These are phyloP conservation scores for Piscicola geometra DNA, from an alignment of 2,888 invertebrate species.

Conservation along the genomic window DNA sequence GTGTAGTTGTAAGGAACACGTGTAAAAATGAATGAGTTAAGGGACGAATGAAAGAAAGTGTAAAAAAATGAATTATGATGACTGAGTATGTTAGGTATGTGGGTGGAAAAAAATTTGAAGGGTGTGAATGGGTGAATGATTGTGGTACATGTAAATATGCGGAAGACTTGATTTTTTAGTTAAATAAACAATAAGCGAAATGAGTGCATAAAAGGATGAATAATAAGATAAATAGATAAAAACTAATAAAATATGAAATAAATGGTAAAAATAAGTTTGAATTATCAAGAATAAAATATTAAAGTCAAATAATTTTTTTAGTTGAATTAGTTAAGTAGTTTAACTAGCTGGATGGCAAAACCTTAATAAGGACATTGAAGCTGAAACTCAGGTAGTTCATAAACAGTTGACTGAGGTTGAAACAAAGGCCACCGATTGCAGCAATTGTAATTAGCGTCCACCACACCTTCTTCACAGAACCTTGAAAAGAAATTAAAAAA, in stretches of 20 bases:
- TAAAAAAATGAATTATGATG: not conserved
- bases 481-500: no score
- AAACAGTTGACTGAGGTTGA: not conserved
- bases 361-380: slow-evolving; percentile 7
- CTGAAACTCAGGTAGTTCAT: not conserved
- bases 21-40: slow-evolving; percentile 1
- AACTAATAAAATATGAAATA: no score
- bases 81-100: not conserved
- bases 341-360: not conserved
- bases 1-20: no score
- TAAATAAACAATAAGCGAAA: no score
- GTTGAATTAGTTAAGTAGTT: no score
- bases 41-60: not conserved
- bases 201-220: no score
- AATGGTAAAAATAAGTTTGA: not conserved
- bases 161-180: no score
- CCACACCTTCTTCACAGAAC: not conserved
- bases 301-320: no score
- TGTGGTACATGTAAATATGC: no score
- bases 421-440: not conserved
- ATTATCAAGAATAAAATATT: no score
- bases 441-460: not conserved
- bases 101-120: not conserved
- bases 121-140: not conserved
- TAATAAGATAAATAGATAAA: no score